phyloP scores from a whole-genome alignment of 1,140 invertebrate genomes.

The Drosophila melanogaster region Release_6_plus_ISO1_MT NT_033777.3:27005001-27005500 shows the following conservation, averaged over 20 bases:
- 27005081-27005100: conserved; percentile 54
- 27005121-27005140: conserved; percentile 35
- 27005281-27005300: conserved; percentile 33
- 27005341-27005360: conserved; percentile 54
- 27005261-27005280: conserved; percentile 51
- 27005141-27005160: conserved; percentile 40
- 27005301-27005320: conserved; percentile 66
- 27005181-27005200: conserved; percentile 60
- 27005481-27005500: not conserved
- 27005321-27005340: conserved; percentile 34
- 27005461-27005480: conserved; percentile 38
- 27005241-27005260: conserved; percentile 28
- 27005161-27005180: conserved; percentile 62
- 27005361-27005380: conserved; percentile 15
- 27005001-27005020: conserved; percentile 76
- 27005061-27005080: no score
- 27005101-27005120: conserved; percentile 58
- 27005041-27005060: not conserved
- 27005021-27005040: conserved; percentile 67
- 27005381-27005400: not conserved
- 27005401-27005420: conserved; percentile 53
- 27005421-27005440: conserved; percentile 51
- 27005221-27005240: conserved; percentile 50
- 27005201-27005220: conserved; percentile 30
- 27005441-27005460: conserved; percentile 65